These are phyloP conservation scores for Rhyacophila brunnea DNA, from an alignment of 1,140 invertebrate species.

Conservation along the genomic window DNA sequence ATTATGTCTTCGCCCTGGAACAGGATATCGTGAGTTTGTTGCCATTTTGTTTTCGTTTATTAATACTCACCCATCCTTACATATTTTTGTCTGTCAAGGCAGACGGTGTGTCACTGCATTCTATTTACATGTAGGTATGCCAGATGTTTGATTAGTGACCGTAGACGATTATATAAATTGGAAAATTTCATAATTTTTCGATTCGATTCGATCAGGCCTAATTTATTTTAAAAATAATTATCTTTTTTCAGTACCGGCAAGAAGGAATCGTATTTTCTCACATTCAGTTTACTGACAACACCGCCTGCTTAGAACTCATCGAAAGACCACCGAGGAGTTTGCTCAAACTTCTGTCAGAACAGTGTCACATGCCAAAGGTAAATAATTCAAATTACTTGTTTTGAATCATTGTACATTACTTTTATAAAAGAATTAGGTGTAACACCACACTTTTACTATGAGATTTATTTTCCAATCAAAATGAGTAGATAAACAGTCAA, in stretches of 20 bases:
- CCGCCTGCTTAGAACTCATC: constrained; percentile 81
- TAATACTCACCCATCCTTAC: too few relatives aligned
- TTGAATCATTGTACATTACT: too few relatives aligned
- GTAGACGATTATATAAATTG: neutral
- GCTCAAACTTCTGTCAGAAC: constrained; percentile 84
- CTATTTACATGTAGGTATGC: too few relatives aligned
- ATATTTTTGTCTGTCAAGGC: too few relatives aligned
- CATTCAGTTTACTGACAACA: constrained; percentile 90
- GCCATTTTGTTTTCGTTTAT: neutral
- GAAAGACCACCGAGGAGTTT: constrained; percentile 89
- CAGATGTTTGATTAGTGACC: neutral
- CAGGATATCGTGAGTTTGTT: constrained; percentile 89
- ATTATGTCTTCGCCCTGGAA: constrained; percentile 90
- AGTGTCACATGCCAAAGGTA: constrained; percentile 88
- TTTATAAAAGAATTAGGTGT: too few relatives aligned
- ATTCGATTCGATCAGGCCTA: too few relatives aligned
- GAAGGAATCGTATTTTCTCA: constrained; percentile 87
- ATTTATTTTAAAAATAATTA: constrained; percentile 5
- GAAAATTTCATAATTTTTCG: neutral
- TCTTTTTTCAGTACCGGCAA: constrained; percentile 71
- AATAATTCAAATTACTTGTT: too few relatives aligned
- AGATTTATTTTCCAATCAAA: too few relatives aligned
- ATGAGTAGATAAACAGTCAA: too few relatives aligned
- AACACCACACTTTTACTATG: too few relatives aligned
- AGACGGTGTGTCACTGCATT: too few relatives aligned